phyloP scores from a whole-genome alignment of 2,113 vertebrate species.

The Percina caprodes region DNA sequence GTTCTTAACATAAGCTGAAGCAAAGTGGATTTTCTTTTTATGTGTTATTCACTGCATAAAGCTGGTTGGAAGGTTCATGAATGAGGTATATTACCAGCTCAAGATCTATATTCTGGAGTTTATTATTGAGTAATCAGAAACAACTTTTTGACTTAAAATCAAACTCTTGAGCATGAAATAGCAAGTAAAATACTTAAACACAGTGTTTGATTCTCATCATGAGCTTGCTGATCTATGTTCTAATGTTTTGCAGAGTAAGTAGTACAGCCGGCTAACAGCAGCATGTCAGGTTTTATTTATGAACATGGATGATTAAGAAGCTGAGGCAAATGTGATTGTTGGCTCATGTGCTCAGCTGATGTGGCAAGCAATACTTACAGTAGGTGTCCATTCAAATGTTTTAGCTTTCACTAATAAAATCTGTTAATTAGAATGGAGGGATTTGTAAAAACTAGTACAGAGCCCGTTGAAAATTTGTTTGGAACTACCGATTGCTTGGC shows the following conservation, averaged over 20 bases:
- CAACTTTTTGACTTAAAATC: neutral
- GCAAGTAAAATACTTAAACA: neutral
- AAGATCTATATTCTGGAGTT: neutral
- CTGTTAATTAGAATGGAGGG: too few relatives aligned
- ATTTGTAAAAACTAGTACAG: too few relatives aligned
- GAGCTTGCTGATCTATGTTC: neutral
- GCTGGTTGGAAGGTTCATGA: neutral
- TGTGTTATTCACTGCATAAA: neutral
- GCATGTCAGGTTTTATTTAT: neutral
- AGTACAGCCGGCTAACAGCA: neutral
- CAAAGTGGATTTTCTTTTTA: neutral
- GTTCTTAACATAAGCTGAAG: conserved; percentile 17
- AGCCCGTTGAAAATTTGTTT: too few relatives aligned
- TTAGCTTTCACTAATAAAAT: too few relatives aligned
- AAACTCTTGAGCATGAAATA: neutral
- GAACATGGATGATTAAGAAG: neutral
- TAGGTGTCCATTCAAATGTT: too few relatives aligned
- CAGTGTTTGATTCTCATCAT: neutral
- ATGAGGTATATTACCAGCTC: neutral
- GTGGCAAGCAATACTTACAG: too few relatives aligned
- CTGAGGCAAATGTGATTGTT: neutral
- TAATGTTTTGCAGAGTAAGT: neutral
- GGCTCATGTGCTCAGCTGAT: neutral
- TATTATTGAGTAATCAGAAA: neutral
- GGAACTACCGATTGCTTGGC: too few relatives aligned